Percentiles rank a stretch among this genome's conserved stretches.
Conservation (phyloP, 2,888 invertebrate genomes). For the Hoplodrina blanda region DNA sequence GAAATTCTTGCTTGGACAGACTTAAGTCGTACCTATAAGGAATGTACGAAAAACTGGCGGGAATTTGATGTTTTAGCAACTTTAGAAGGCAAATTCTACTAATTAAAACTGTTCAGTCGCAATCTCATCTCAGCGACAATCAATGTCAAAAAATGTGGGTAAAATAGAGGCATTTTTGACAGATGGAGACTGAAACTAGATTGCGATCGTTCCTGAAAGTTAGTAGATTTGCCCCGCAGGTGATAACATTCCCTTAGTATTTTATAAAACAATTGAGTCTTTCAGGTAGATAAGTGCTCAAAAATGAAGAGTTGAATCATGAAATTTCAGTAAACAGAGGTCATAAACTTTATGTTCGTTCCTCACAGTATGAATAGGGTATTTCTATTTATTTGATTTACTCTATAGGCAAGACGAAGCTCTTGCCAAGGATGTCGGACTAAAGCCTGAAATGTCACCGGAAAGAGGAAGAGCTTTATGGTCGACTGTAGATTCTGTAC, state of each 20-base stretch:
- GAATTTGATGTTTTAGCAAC: not conserved
- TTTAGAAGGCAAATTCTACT: not conserved
- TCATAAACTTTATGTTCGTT: not conserved
- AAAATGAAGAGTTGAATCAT: too few relatives aligned
- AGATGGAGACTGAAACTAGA: too few relatives aligned
- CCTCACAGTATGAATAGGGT: not conserved
- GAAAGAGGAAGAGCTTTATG: slow-evolving; percentile 41
- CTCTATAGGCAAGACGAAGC: not conserved
- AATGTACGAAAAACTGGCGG: not conserved
- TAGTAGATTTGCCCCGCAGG: too few relatives aligned
- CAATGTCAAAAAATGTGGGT: too few relatives aligned
- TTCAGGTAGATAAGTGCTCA: not conserved
- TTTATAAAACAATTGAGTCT: not conserved
- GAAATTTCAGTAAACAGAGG: not conserved
- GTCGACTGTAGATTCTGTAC: not conserved
- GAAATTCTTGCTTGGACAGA: slow-evolving; percentile 40
- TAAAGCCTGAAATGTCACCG: slow-evolving; percentile 27
- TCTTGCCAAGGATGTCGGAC: slow-evolving; percentile 4
- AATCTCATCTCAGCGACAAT: too few relatives aligned
- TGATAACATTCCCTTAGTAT: not conserved
- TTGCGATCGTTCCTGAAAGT: too few relatives aligned
- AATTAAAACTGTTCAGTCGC: not conserved
- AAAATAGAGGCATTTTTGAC: too few relatives aligned
- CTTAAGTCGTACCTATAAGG: not conserved
- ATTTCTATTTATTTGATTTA: not conserved